Evolutionary conservation across 2,113 vertebrate species (phyloP), one percentile per base, ranked within the genome.

Genomic region (Sturnus vulgaris): DNA sequence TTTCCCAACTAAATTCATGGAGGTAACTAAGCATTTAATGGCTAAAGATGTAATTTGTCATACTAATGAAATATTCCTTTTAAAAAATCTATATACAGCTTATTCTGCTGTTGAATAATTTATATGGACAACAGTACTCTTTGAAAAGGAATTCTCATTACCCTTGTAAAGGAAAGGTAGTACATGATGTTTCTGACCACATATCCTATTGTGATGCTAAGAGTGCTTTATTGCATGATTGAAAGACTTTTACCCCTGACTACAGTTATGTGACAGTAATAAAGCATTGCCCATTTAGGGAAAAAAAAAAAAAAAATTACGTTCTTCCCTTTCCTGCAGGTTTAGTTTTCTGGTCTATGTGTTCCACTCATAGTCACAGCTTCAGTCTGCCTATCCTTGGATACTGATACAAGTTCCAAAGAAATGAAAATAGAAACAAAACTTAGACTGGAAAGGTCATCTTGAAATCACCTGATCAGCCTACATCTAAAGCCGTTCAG

Each of bases 41-140:
- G 31, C 42, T 92, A 86, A 89, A 93, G 35, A 73, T 56, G 59
- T 70, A 83, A 94, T 97, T 96, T 92, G 47, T 94, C 88, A 90
- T 93, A 64, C 77, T 91, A 96, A 93, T 93, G 59, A 96, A 95
- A 87, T 83, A 93, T 37, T 61, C n/a, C 47, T 94, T 95, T 94
- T 80, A 59, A 93, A 84, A 95, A 93, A 88, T 90, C 87, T 80
- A 75, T 90, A 77, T n/a, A 37, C 30, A 78, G 33, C 39, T 55
- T 68, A 18, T 80, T 92, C 50, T 70, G 27, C 27, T 91, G 63
- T 18, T 95, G 71, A 88, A 95, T 94, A 88, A 90, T 94, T 96
- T 88, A 95, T 80, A 35, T 0, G 0, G 35, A 82, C 46, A 80
- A 65, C 63, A 59, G 15, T 6, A 27, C 33, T 97, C 46, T 82